Conservation (phyloP, 2,113 vertebrate genomes). For the Jacana jacana region DNA sequence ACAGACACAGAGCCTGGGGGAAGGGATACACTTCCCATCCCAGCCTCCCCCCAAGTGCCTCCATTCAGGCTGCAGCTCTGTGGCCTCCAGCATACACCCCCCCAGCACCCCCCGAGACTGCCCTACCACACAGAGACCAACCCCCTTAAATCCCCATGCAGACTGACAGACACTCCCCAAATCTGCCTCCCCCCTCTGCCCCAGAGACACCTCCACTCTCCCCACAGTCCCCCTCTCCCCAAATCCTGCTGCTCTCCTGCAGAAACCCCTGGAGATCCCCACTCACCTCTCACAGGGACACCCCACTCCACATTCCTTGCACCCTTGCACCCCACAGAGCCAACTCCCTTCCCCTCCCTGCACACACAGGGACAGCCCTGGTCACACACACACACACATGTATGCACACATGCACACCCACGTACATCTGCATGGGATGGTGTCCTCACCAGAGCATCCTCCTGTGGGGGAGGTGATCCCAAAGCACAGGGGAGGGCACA, state of each 20-base stretch:
- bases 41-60: no score
- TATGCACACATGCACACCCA: no score
- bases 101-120: no score
- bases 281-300: neutral
- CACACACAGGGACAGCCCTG: neutral
- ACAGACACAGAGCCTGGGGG: neutral
- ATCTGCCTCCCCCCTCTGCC: neutral
- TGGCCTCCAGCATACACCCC: no score
- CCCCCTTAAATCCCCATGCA: neutral
- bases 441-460: no score
- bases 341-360: neutral
- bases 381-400: no score
- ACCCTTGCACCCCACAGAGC: neutral
- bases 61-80: fast-evolving
- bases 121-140: neutral
- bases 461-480: fast-evolving
- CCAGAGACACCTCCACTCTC: neutral
- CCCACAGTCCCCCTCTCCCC: neutral
- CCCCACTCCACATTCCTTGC: neutral
- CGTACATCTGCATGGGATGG: fast-evolving
- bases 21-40: fast-evolving
- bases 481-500: neutral
- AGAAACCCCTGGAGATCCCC: neutral
- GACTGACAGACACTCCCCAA: neutral
- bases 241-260: neutral